phyloP scores from a whole-genome alignment of 2,113 vertebrate genomes.

The Gyps fulvus region DNA sequence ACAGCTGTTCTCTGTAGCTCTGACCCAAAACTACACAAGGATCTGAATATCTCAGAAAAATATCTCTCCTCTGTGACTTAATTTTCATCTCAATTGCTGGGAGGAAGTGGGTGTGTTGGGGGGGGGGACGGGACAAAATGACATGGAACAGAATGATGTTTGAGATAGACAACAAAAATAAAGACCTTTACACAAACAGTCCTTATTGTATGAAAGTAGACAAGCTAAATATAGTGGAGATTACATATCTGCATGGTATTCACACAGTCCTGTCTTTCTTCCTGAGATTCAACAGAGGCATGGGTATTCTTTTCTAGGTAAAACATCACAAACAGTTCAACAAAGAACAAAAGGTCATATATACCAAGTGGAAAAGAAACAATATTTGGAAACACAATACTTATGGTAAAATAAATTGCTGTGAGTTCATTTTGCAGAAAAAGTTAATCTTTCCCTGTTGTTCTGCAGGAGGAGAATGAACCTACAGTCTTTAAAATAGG shows the following conservation, averaged over 20 bases:
- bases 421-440: background rate
- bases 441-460: background rate
- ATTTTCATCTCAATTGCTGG: background rate
- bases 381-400: background rate
- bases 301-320: background rate
- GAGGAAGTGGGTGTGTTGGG: background rate
- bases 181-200: background rate
- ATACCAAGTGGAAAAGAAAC: background rate
- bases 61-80: background rate
- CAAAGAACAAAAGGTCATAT: background rate
- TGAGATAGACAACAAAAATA: background rate
- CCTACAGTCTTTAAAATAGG: background rate
- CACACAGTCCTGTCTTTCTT: background rate
- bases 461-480: background rate
- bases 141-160: background rate
- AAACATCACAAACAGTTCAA: background rate
- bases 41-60: background rate
- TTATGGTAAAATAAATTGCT: background rate
- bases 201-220: background rate
- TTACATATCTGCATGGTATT: background rate
- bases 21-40: background rate
- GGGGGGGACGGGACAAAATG: rapidly evolving
- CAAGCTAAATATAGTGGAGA: background rate
- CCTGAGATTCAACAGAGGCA: background rate
- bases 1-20: background rate